Evolutionary conservation across 2,113 vertebrate species (phyloP), one percentile per base, ranked within the genome.

Genomic region (Pseudorhombus dupliciocellatus): DNA sequence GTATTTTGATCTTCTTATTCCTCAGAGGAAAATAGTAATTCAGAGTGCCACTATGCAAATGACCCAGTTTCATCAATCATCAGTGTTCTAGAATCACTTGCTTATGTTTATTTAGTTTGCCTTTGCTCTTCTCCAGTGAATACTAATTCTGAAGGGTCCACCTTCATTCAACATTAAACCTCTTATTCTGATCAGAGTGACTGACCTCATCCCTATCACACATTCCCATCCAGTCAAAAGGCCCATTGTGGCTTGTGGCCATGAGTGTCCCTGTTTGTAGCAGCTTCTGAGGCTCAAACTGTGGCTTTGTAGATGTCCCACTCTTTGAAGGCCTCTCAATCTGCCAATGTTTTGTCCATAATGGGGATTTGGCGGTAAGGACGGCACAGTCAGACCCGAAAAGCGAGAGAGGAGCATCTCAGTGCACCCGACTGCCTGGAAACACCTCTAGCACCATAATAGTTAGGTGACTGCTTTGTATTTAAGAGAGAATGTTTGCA

Each of bases 251-350:
- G 81, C 77, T 60, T 30, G 31, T 58, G 44, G 79, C 84, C 85
- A 86, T 79, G 52, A 66, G 20, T 57, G 52, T 61, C 37, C 31
- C 48, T 52, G 66, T 79, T 79, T 87, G 80, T 83, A 65, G 76
- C 50, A 8, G 65, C 78, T 70, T 85, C 82, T 86, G 68, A 85
- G 74, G 89, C 67, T 67, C 10, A 3, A 69, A 64, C 66, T 37
- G 50, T 55, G 66, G 62, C 81, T 87, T 85, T 87, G 84, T 74
- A 79, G 79, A 64, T 6, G 15, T 55, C 75, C 73, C 51, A 53
- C 28, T 62, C 82, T 87, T 85, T 88, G 82, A 88, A 87, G 80
- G 67, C 64, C 28, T 68, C 70, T 61, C n/a, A 22, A 30, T 68
- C 64, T 60, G 68, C 66, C 74, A 75, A 14, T 82, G 75, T 75